phyloP scores from a whole-genome alignment of 1,140 invertebrate genomes.

The Sipha flava region DNA sequence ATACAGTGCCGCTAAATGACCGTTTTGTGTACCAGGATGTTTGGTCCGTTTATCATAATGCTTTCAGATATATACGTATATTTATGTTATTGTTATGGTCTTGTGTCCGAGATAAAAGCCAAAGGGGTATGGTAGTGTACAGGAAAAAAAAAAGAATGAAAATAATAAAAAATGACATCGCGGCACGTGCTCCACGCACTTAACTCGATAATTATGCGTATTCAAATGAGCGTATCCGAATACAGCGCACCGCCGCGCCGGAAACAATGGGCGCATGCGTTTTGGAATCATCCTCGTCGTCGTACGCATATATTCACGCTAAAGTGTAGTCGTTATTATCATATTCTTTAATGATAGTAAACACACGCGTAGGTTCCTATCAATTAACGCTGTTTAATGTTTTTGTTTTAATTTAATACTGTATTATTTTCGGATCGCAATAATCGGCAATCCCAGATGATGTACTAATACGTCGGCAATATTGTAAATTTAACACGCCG shows the following conservation, averaged over 20 bases:
- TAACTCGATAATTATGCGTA: slow-evolving; percentile 33
- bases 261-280: slow-evolving; percentile 19
- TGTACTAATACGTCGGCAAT: too few relatives aligned
- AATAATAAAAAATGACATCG: not conserved
- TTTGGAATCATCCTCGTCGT: slow-evolving; percentile 1
- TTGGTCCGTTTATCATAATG: slow-evolving; percentile 19
- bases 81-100: slow-evolving; percentile 22
- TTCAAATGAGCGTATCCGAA: slow-evolving; percentile 25
- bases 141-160: not conserved
- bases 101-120: slow-evolving; percentile 6
- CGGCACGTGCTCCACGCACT: slow-evolving; percentile 21
- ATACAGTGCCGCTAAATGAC: slow-evolving; percentile 15
- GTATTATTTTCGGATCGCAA: not conserved
- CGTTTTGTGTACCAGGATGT: slow-evolving; percentile 27
- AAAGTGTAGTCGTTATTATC: not conserved
- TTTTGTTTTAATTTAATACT: not conserved
- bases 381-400: not conserved
- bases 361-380: not conserved
- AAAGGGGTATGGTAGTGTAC: not conserved
- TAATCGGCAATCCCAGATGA: not conserved
- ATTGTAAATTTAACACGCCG: too few relatives aligned
- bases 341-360: not conserved
- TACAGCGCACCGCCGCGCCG: not conserved
- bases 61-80: not conserved
- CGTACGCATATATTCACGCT: not conserved